Evolutionary conservation across 2,888 invertebrate genomes (phyloP), one percentile per base, ranked within the genome.

Genomic region (Drosophila anceps): DNA sequence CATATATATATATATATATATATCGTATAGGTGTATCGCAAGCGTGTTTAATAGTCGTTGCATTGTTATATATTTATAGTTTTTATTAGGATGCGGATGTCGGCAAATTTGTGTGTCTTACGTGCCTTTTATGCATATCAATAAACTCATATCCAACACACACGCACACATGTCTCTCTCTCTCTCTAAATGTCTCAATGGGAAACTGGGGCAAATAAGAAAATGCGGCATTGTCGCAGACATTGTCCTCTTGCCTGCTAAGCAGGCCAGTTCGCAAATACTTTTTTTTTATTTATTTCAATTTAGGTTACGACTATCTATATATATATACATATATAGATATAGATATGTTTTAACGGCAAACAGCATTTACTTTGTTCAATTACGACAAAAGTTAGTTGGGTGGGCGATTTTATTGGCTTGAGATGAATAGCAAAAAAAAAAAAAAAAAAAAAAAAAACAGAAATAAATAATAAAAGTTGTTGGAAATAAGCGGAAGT

Each of bases 341-440:
- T 35, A 54, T 15, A 20, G 54, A 71, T 39, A 60, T 18, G 39
- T 76, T 76, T 77, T 79, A 67, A 78, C 81, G 81, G 86, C 81
- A 84, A 77, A 75, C 79, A 77, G 70, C 77, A 81, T 77, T 84
- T 81, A 81, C 75, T 84, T 59, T 66, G 48, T 51, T 84, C 86
- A 84, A 75, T 77, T 82, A 84, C 69, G 84, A 86, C 84, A 71
- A 81, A 81, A 75, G 82, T 72, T 79, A 29, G 75, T 53, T 74
- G 73, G 64, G 82, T 86, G 82, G 84, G 84, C 86, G 84, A 68
- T 65, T 71, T 62, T 55, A 73, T 69, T 57, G 73, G 59, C 69
- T 46, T 62, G 29, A 73, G 63, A 60, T 76, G 63, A 63, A 69
- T 64, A 55, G 57, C 48, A 29, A 63, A 55, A 44, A 60, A 44